Evolutionary conservation across 2,797 vertebrate genomes (phyloP).

Genomic region (Gallinago solitaria): DNA sequence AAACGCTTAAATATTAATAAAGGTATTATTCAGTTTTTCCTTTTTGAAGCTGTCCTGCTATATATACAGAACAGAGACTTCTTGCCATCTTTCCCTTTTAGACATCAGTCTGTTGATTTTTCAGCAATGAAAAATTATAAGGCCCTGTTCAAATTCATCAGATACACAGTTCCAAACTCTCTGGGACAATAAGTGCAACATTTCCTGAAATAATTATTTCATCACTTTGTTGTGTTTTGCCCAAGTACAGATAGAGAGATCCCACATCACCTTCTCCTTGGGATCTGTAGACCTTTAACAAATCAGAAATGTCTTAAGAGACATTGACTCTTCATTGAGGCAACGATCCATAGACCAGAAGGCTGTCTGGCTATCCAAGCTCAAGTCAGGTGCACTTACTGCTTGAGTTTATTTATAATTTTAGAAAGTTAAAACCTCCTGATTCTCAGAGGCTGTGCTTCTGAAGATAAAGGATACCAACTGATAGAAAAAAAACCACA

Average conservation of each 20-base stretch:
- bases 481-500: not conserved
- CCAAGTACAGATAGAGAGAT: not conserved
- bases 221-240: not conserved
- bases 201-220: not conserved
- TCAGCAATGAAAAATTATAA: not conserved
- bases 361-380: not conserved
- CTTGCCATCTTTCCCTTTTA: not conserved
- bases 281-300: not conserved
- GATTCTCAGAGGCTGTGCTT: not conserved
- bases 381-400: not conserved
- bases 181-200: not conserved
- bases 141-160: not conserved
- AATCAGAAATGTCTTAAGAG: not conserved
- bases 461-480: not conserved
- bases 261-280: not conserved
- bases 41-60: not conserved
- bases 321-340: not conserved
- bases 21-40: not conserved
- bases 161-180: not conserved
- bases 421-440: not conserved
- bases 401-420: not conserved
- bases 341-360: not conserved
- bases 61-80: not conserved
- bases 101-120: not conserved
- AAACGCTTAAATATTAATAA: not conserved